Conservation (phyloP, 2,113 vertebrate genomes). For the Macrotus californicus region DNA sequence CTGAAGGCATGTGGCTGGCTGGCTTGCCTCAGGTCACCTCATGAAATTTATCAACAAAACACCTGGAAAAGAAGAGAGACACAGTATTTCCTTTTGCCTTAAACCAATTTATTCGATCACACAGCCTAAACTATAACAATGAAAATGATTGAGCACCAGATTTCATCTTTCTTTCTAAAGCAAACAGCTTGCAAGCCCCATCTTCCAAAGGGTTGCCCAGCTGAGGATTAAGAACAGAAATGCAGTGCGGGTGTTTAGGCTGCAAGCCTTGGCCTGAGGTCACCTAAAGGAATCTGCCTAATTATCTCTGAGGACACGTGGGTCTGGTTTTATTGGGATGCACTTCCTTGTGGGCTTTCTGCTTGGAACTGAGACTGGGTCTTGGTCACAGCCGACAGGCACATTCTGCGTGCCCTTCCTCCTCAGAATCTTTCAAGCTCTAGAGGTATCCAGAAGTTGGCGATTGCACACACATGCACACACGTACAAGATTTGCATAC, state of each 20-base stretch:
- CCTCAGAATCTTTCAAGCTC: background rate
- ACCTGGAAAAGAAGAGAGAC: background rate
- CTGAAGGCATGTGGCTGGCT: background rate
- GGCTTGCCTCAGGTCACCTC: background rate
- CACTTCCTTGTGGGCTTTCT: background rate
- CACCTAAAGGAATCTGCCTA: background rate
- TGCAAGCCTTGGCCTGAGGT: background rate
- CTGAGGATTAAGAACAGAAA: background rate
- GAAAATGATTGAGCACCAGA: background rate
- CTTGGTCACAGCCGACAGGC: background rate
- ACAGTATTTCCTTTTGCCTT: background rate
- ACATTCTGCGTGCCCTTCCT: background rate
- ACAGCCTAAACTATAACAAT: background rate
- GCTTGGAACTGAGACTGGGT: background rate
- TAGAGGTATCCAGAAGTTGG: background rate
- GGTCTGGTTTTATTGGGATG: background rate
- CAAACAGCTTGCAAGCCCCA: background rate
- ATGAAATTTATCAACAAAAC: background rate
- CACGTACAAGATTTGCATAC: background rate
- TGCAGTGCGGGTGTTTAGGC: background rate
- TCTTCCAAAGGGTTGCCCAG: background rate
- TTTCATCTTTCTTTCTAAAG: background rate
- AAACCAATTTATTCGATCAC: background rate
- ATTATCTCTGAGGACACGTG: background rate
- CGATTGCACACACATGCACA: background rate